These are phyloP conservation scores for Melanostigma gelatinosum DNA, from an alignment of 2,113 vertebrate species.

Conservation along the genomic window DNA sequence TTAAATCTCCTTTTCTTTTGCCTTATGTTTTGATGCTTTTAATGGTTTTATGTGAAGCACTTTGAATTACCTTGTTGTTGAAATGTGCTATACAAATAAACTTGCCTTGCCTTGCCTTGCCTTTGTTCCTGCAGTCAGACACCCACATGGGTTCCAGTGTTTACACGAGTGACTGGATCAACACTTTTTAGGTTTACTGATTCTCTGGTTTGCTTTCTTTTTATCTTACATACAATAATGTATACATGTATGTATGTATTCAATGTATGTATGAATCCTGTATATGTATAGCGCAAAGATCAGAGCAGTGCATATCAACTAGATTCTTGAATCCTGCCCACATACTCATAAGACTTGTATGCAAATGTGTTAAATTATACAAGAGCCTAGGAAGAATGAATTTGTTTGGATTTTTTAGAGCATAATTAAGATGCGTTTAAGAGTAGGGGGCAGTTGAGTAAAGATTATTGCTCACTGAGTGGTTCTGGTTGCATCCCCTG, in stretches of 20 bases:
- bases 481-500: neutral
- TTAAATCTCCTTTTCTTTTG: no score
- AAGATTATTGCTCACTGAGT: slow-evolving; percentile 1
- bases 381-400: neutral
- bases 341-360: neutral
- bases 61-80: no score
- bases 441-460: neutral
- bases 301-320: neutral
- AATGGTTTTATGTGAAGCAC: no score
- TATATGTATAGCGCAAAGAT: neutral
- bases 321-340: neutral
- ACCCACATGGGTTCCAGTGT: neutral
- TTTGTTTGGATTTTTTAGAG: slow-evolving; percentile 2
- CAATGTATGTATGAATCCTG: neutral
- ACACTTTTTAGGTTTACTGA: neutral
- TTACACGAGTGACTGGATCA: neutral
- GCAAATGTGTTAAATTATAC: slow-evolving; percentile 3
- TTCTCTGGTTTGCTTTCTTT: neutral
- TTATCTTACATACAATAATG: neutral
- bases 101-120: no score
- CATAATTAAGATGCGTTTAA: neutral
- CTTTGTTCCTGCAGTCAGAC: neutral
- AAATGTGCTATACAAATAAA: no score
- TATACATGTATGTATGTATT: neutral
- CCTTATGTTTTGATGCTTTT: no score